Evolutionary conservation across 2,888 invertebrate species (phyloP).

Genomic region (Bursaphelenchus okinawaensis): DNA sequence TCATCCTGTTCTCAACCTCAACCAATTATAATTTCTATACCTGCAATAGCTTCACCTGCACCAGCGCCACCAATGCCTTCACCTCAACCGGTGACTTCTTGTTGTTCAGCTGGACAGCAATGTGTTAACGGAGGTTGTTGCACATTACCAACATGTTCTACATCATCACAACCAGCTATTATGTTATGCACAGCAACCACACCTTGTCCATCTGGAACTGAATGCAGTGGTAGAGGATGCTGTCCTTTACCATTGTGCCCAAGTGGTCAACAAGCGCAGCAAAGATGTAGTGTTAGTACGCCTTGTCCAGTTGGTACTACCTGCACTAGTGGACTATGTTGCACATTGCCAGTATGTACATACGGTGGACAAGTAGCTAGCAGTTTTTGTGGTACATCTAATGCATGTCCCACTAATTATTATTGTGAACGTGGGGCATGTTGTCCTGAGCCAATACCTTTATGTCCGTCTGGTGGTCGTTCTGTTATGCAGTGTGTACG

Average conservation of each 20-base stretch:
- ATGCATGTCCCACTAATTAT: constrained; percentile 49
- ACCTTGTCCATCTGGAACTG: constrained; percentile 23
- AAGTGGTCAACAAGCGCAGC: constrained; percentile 4
- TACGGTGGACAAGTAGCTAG: constrained; percentile 39
- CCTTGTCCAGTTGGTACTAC: constrained; percentile 35
- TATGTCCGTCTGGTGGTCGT: constrained; percentile 52
- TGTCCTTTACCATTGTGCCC: constrained; percentile 37
- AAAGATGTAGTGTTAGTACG: constrained; percentile 18
- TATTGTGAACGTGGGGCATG: constrained; percentile 54
- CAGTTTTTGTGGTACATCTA: constrained; percentile 48
- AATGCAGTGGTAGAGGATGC: constrained; percentile 23
- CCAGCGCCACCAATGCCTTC: neutral
- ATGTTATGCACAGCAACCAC: constrained; percentile 26
- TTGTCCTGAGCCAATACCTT: constrained; percentile 52
- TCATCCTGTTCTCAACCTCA: neutral
- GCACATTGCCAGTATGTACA: constrained; percentile 47
- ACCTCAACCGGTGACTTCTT: constrained; percentile 3
- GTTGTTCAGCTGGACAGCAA: constrained; percentile 27
- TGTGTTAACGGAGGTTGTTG: constrained; percentile 50
- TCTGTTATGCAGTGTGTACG: constrained; percentile 42
- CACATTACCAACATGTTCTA: constrained; percentile 49
- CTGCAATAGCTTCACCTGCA: neutral
- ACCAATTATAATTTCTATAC: neutral
- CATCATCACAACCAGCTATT: constrained; percentile 20
- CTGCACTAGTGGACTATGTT: constrained; percentile 52